Conservation (phyloP, 64 coral and sea anemone genomes). For the Actinia equina region DNA sequence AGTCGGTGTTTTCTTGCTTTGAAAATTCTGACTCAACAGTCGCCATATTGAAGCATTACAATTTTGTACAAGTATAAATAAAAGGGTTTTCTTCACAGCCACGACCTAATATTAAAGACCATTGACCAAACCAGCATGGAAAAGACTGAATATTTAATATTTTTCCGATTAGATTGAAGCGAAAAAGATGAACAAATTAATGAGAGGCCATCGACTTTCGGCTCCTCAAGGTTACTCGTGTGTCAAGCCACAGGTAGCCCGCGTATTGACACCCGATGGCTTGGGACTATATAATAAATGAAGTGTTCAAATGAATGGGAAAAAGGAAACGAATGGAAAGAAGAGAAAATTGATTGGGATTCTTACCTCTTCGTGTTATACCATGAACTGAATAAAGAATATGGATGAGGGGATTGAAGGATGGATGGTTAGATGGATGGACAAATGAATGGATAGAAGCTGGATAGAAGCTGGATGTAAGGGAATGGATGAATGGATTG, state of each 20-base stretch:
- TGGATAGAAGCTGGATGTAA: too few relatives aligned
- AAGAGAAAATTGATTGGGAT: too few relatives aligned
- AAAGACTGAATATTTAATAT: background rate
- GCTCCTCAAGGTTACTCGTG: background rate
- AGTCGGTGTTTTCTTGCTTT: background rate
- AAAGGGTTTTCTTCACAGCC: background rate
- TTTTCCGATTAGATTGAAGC: background rate
- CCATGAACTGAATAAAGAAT: too few relatives aligned
- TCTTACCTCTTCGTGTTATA: too few relatives aligned
- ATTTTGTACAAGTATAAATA: background rate
- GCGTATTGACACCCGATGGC: background rate
- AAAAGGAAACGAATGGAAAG: too few relatives aligned
- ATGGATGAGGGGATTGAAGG: too few relatives aligned
- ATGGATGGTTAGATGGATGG: too few relatives aligned
- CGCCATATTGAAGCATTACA: conserved; percentile 1
- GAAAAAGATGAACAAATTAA: background rate
- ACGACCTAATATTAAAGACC: background rate
- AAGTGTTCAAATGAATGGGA: too few relatives aligned
- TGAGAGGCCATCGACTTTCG: background rate
- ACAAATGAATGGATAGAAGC: too few relatives aligned
- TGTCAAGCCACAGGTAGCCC: background rate
- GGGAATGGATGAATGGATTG: too few relatives aligned
- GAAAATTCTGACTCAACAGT: background rate
- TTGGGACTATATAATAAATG: background rate
- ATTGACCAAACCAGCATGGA: background rate